These are phyloP conservation scores for Camponotus pennsylvanicus DNA, from an alignment of 1,140 invertebrate species.

Conservation along the genomic window DNA sequence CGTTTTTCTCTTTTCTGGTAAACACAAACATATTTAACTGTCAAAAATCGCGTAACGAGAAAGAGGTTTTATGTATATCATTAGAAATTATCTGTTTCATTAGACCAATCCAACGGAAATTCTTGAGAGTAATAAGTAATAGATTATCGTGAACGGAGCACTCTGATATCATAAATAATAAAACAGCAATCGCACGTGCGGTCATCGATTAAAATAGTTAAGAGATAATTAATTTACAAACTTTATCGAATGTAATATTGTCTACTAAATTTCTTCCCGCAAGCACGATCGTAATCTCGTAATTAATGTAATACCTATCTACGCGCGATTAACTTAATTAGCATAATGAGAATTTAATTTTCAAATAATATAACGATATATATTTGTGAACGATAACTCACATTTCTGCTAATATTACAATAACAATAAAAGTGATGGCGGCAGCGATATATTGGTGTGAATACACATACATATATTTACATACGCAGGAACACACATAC, in stretches of 20 bases:
- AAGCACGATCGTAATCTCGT: slow-evolving; percentile 4
- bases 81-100: not conserved
- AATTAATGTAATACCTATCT: slow-evolving; percentile 33
- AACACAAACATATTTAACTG: not conserved
- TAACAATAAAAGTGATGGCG: slow-evolving; percentile 64
- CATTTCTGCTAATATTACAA: slow-evolving; percentile 67
- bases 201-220: not conserved
- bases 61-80: not conserved
- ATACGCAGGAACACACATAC: slow-evolving; percentile 52
- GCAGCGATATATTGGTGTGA: slow-evolving; percentile 55
- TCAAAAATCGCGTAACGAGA: no score
- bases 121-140: not conserved
- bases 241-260: slow-evolving; percentile 12
- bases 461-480: slow-evolving; percentile 6
- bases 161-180: not conserved
- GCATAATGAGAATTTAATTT: slow-evolving; percentile 29
- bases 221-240: not conserved
- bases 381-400: slow-evolving; percentile 37
- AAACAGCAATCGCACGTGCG: not conserved
- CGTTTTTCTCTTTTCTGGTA: not conserved
- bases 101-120: not conserved
- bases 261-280: slow-evolving; percentile 14
- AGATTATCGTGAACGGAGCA: not conserved
- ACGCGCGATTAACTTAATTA: slow-evolving; percentile 39
- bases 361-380: slow-evolving; percentile 25